These are phyloP conservation scores for Propithecus deckenii DNA, from an alignment of 2,797 vertebrate species.

Conservation along the genomic window DNA sequence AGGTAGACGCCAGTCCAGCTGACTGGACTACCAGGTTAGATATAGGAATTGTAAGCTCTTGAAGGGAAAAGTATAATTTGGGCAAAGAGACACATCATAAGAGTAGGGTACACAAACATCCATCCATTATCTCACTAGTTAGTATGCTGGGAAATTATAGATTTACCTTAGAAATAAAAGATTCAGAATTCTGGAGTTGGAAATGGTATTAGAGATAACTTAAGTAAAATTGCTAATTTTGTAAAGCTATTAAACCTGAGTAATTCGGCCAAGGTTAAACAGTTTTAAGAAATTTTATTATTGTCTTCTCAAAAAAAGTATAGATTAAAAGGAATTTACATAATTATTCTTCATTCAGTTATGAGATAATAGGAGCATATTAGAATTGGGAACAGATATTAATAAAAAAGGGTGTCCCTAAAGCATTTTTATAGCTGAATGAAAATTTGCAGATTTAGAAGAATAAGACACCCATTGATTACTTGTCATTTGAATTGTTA, in stretches of 20 bases:
- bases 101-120: not conserved
- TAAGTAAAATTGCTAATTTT: constrained; percentile 4
- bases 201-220: not conserved
- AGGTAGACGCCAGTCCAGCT: not conserved
- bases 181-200: not conserved
- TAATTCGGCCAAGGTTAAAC: not conserved
- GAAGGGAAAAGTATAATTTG: not conserved
- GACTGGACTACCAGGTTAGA: too few relatives aligned
- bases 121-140: not conserved
- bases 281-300: not conserved
- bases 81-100: not conserved
- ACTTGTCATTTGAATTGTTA: constrained; percentile 24
- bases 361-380: not conserved
- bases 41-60: not conserved
- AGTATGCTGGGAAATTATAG: not conserved
- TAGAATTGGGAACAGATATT: not conserved
- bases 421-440: not conserved
- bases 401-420: not conserved
- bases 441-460: constrained; percentile 40
- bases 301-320: not conserved
- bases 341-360: not conserved
- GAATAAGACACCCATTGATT: not conserved
- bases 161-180: not conserved
- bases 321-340: not conserved
- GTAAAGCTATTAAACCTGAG: not conserved